These are phyloP conservation scores for Drosophila hydei DNA, from an alignment of 1,140 invertebrate genomes.

Conservation along the genomic window DNA sequence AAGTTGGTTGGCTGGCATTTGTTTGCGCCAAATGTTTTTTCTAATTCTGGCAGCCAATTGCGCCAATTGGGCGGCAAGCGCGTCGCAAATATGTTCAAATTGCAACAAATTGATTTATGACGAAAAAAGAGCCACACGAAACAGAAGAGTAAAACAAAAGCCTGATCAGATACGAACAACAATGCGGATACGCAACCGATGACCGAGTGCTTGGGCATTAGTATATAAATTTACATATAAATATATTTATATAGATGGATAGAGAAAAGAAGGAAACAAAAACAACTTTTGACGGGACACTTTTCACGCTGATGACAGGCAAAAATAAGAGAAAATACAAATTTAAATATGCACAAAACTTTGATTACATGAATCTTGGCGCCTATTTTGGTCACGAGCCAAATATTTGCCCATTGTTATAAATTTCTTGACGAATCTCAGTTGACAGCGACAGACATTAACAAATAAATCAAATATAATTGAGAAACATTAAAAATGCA, in stretches of 20 bases:
- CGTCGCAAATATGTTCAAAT: constrained; percentile 52
- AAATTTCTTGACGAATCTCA: constrained; percentile 54
- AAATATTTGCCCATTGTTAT: constrained; percentile 62
- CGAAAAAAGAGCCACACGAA: constrained; percentile 16
- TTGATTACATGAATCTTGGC: constrained; percentile 61
- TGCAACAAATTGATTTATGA: constrained; percentile 79
- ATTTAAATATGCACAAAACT: constrained; percentile 39
- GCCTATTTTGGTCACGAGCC: constrained; percentile 59
- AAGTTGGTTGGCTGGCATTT: constrained; percentile 15
- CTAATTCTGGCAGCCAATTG: constrained; percentile 54
- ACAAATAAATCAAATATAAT: constrained; percentile 65
- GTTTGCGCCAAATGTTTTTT: constrained; percentile 40
- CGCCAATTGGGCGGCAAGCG: constrained; percentile 60
- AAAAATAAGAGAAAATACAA: constrained; percentile 9
- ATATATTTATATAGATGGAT: background rate
- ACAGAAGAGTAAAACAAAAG: constrained; percentile 19
- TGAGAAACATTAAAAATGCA: constrained; percentile 18
- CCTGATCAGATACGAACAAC: constrained; percentile 8
- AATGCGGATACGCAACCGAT: constrained; percentile 61
- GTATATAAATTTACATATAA: constrained; percentile 3
- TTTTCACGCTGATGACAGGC: constrained; percentile 52
- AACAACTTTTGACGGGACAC: constrained; percentile 10
- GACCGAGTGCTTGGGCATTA: constrained; percentile 1
- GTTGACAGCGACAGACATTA: constrained; percentile 52
- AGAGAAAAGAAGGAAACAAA: background rate